Conservation (phyloP, 2,113 vertebrate genomes). For the Empidonax traillii region DNA sequence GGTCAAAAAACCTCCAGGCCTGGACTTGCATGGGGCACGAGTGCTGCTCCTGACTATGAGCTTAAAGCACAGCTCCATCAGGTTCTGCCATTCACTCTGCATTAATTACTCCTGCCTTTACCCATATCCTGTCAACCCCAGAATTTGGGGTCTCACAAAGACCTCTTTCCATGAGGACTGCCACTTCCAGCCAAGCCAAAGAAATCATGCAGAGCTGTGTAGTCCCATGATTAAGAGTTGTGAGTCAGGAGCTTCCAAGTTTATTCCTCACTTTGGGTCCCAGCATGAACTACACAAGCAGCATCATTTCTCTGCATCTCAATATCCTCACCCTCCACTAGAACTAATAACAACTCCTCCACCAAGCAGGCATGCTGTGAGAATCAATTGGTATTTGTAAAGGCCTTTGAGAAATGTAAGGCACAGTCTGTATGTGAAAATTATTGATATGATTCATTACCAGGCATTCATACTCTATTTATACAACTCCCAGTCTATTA, state of each 20-base stretch:
- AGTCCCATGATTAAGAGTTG: background rate
- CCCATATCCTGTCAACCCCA: background rate
- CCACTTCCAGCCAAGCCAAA: background rate
- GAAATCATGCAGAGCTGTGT: accelerated
- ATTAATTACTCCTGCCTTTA: background rate
- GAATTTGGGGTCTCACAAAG: background rate
- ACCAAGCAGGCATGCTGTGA: constrained; percentile 40
- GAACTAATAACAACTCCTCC: constrained; percentile 56
- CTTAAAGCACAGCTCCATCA: background rate
- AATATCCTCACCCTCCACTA: constrained; percentile 15
- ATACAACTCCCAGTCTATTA: constrained; percentile 34
- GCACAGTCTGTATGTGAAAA: constrained; percentile 61
- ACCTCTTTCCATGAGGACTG: background rate
- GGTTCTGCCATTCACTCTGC: background rate
- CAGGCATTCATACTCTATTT: constrained; percentile 69
- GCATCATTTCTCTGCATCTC: constrained; percentile 4
- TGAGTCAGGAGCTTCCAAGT: background rate
- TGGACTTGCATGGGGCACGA: background rate
- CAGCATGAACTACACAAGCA: background rate
- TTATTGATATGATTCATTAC: constrained; percentile 72
- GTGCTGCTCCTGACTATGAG: background rate
- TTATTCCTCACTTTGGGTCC: background rate
- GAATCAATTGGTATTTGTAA: constrained; percentile 62
- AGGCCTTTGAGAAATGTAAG: constrained; percentile 55
- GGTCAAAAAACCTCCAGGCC: background rate